phyloP scores from a whole-genome alignment of 1,140 invertebrate genomes.

The Acromyrmex echinatior region DNA sequence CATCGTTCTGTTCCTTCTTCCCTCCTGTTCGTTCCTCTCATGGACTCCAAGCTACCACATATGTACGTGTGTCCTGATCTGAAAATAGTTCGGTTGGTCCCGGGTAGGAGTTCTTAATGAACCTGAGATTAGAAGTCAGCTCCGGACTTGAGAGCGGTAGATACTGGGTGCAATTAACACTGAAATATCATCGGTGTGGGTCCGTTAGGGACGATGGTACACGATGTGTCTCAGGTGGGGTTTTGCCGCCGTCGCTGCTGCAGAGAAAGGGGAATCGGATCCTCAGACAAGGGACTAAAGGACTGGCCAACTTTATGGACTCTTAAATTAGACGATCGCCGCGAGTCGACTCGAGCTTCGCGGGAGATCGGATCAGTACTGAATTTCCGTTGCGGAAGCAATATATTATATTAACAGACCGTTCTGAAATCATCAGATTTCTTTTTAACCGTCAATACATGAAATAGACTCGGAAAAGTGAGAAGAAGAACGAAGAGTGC shows the following conservation, averaged over 20 bases:
- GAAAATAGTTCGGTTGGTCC: slow-evolving; percentile 78
- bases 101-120: slow-evolving; percentile 79
- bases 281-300: slow-evolving; percentile 73
- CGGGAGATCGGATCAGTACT: slow-evolving; percentile 33
- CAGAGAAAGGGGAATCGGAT: slow-evolving; percentile 58
- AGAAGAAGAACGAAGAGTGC: too few relatives aligned
- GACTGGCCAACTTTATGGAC: slow-evolving; percentile 77
- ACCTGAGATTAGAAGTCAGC: slow-evolving; percentile 83
- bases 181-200: slow-evolving; percentile 83
- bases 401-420: slow-evolving; percentile 1
- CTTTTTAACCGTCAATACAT: neutral
- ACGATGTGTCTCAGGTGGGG: slow-evolving; percentile 68
- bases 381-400: slow-evolving; percentile 41
- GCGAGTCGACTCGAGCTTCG: slow-evolving; percentile 60
- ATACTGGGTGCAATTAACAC: slow-evolving; percentile 84
- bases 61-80: slow-evolving; percentile 76
- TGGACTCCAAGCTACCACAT: slow-evolving; percentile 55
- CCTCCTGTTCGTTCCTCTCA: slow-evolving; percentile 28
- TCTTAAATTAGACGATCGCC: slow-evolving; percentile 76
- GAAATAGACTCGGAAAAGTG: neutral
- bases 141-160: slow-evolving; percentile 74
- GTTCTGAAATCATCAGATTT: neutral
- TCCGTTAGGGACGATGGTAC: slow-evolving; percentile 74
- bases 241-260: slow-evolving; percentile 45
- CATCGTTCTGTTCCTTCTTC: slow-evolving; percentile 32